Conservation (phyloP, 2,888 invertebrate species). For the Melanophora roralis region DNA sequence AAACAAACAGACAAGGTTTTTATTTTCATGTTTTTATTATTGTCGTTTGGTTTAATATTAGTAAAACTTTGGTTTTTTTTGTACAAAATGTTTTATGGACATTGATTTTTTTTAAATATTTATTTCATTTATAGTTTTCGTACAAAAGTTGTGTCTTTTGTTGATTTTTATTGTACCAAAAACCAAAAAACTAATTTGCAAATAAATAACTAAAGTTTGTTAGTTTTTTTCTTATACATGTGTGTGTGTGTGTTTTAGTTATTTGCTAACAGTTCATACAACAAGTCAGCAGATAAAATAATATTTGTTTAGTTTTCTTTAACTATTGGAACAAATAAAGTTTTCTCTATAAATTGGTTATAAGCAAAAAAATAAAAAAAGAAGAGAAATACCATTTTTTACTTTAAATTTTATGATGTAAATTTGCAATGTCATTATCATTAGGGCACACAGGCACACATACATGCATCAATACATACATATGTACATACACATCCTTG, state of each 20-base stretch:
- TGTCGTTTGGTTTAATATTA: constrained; percentile 46
- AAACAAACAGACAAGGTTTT: constrained; percentile 54
- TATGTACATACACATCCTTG: constrained; percentile 3
- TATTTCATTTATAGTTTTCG: constrained; percentile 23
- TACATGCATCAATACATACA: too few species aligned
- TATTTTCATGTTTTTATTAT: constrained; percentile 51
- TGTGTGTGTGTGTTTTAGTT: constrained; percentile 18
- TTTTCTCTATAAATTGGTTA: not conserved
- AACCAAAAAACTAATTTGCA: constrained; percentile 58
- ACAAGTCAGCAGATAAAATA: constrained; percentile 20
- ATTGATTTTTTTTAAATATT: constrained; percentile 38
- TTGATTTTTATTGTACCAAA: constrained; percentile 26
- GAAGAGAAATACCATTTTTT: constrained; percentile 11
- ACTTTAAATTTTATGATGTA: constrained; percentile 18
- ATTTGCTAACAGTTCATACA: constrained; percentile 34
- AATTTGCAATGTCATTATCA: constrained; percentile 61
- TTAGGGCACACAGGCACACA: constrained; percentile 44
- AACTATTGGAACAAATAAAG: not conserved
- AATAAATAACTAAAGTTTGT: constrained; percentile 61
- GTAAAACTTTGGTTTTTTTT: constrained; percentile 39
- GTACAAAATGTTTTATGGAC: constrained; percentile 22
- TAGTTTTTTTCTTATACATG: not conserved
- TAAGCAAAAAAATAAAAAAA: constrained; percentile 33
- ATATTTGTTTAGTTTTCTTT: constrained; percentile 23
- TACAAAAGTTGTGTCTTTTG: not conserved